These are phyloP conservation scores for Cremastinae sp. DNA, from an alignment of 2,888 invertebrate genomes.

Conservation along the genomic window DNA sequence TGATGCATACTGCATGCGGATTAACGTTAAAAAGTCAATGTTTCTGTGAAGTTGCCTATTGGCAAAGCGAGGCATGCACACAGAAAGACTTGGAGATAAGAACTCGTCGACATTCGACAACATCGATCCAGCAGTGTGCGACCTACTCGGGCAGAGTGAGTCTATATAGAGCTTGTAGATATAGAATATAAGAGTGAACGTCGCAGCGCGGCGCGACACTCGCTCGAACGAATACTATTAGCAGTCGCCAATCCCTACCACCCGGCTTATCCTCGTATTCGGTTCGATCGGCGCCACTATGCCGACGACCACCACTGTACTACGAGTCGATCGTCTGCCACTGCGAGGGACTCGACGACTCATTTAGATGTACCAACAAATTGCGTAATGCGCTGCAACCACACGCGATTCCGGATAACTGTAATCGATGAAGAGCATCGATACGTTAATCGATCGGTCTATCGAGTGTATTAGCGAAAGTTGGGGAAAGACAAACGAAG, in stretches of 20 bases:
- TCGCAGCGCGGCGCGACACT: constrained; percentile 56
- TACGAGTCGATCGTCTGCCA: constrained; percentile 31
- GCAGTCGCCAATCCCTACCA: constrained; percentile 57
- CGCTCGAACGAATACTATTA: constrained; percentile 54
- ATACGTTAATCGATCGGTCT: too few relatives aligned
- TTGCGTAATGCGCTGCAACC: background rate
- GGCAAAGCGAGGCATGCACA: background rate
- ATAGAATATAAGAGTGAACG: constrained; percentile 22
- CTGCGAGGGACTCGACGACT: constrained; percentile 29
- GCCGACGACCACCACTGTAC: too few relatives aligned
- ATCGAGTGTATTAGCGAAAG: background rate
- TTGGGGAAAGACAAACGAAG: constrained; percentile 17
- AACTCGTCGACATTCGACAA: constrained; percentile 64
- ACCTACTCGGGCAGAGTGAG: constrained; percentile 45
- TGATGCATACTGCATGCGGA: too few relatives aligned
- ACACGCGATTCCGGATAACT: background rate
- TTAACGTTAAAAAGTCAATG: constrained; percentile 1
- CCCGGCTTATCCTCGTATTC: constrained; percentile 41
- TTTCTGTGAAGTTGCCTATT: constrained; percentile 35
- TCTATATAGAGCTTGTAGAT: constrained; percentile 1
- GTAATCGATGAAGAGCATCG: too few relatives aligned
- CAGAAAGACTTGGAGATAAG: constrained; percentile 65
- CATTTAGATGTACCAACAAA: constrained; percentile 19
- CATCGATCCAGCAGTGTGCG: constrained; percentile 66
- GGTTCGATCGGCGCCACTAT: constrained; percentile 56